Percentiles rank a stretch among this genome's conserved stretches.
These are phyloP conservation scores for Melanostoma mellinum DNA, from an alignment of 2,888 invertebrate genomes.

Conservation along the genomic window DNA sequence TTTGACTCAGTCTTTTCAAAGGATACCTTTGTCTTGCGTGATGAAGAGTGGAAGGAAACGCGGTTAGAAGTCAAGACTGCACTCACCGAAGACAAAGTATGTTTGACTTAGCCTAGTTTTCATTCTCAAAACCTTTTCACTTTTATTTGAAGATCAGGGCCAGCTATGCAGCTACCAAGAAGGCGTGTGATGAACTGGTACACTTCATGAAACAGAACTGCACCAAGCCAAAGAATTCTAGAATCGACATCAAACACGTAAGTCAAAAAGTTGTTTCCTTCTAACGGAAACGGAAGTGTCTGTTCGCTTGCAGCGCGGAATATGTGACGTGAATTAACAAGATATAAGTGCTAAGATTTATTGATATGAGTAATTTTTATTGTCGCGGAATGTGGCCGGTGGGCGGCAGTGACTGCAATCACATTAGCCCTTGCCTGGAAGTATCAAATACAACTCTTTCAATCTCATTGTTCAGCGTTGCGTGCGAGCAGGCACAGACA, in stretches of 20 bases:
- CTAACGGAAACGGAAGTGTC: not conserved
- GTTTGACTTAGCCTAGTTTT: slow-evolving; percentile 46
- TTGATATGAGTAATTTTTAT: no score
- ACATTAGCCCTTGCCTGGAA: no score
- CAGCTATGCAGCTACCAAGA: slow-evolving; percentile 82
- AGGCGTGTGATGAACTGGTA: slow-evolving; percentile 81
- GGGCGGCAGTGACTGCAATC: no score
- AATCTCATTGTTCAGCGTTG: no score
- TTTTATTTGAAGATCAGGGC: slow-evolving; percentile 79
- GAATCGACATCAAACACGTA: slow-evolving; percentile 81
- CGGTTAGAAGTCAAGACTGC: slow-evolving; percentile 83
- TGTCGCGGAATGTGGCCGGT: no score
- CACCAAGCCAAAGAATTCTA: slow-evolving; percentile 75
- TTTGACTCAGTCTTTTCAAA: slow-evolving; percentile 82
- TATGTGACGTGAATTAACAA: no score
- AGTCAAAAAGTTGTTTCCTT: slow-evolving; percentile 14
- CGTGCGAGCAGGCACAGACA: no score
- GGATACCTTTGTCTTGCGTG: slow-evolving; percentile 82
- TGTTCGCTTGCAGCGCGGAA: not conserved
- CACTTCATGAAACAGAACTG: slow-evolving; percentile 80
- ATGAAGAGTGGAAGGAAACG: slow-evolving; percentile 83
- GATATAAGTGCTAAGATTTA: no score
- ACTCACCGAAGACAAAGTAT: slow-evolving; percentile 82
- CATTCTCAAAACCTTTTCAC: slow-evolving; percentile 2
- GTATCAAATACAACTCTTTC: no score